Base-by-base conservation (phyloP, 2,797 vertebrate species). In the Danio choprae region DNA sequence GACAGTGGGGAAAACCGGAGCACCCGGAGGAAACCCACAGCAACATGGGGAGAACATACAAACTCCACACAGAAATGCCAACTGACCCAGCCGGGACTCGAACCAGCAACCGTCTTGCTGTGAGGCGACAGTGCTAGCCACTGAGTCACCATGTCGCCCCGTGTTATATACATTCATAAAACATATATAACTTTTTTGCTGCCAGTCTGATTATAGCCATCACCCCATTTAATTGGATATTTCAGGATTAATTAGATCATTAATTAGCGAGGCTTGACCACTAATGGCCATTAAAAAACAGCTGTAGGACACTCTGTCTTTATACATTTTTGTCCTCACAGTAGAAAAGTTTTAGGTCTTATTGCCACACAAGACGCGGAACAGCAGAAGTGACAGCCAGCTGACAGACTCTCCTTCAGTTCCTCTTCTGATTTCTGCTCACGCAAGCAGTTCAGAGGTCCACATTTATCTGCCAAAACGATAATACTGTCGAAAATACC, bases 401-500 rank as follows among this genome's bases (percentile, higher is more conserved):
- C 62, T 41, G 41, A 38, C 48, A 16, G 15, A 70, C 70, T 71
- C 71, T 79, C 76, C 50, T 74, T 82, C 71, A 74, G 51, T 81
- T 77, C 51, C 72, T 65, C 13, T 84, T 85, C 75, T 83, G 82
- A 73, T 18, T 86, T 77, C 81, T 84, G 85, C 82, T 85, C 85
- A 87, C 73, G 63, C 76, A 83, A 59, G 12, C 77, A 87, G 83
- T 87, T 85, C 87, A 88, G 81, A 87, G 83, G 62, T 75, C 84
- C 83, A 20, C 16, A 78, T 87, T 84, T 87, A 83, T 87, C 83
- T 84, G 64, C 62, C 69, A 40, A 69, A 72, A 43, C 68, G 77
- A 82, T 81, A 86, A 67, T 80, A 7, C 77, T 82, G 53, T 74
- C 58, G 40, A 71, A 79, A 80, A 75, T 65, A 36, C 73, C 78